Base-by-base conservation (phyloP, 2,113 vertebrate genomes). In the Tretioscincus oriximinensis region DNA sequence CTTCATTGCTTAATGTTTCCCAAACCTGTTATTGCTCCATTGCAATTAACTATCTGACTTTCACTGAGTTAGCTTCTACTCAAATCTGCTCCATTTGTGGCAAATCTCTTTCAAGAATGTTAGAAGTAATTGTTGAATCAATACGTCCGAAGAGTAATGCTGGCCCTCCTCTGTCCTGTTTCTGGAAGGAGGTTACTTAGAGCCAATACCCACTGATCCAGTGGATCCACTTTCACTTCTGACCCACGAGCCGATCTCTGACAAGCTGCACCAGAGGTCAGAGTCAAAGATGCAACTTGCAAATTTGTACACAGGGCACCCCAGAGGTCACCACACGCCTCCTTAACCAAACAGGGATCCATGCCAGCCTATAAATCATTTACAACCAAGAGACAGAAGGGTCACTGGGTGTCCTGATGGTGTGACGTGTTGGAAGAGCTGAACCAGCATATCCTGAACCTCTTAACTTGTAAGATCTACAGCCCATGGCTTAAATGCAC, bases 321-420 rank as follows among this genome's bases (percentile, higher is more conserved):
- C 78, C 64, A 90, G 91, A 92, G 90, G 92, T 93, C 88, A 12
- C 86, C 85, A 91, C 85, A 90, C 90, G 86, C 92, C 92, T 93
- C 91, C 92, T 93, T 93, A 88, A 92, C 87, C 88, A 93, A 93
- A 93, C 90, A 93, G 90, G 90, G 90, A 93, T 93, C 91, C 90
- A 89, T 45, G 92, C 92, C 92, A 93, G 84, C 84, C 90, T 90
- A 93, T 93, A 92, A 93, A 93, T 93, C 90, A 93, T 93, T 93
- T 90, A 93, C 90, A 2, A 90, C 76, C 76, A 87, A 87, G 91
- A 92, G 90, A 89, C 89, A 92, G 91, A 90, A 88, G 89, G 92
- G 92, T 93, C 91, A 92, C 84, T 86, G 87, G 90, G 90, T 92
- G 90, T 93, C 91, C 90, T 88, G 85, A 84, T 89, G 86, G 88